Conservation (phyloP, 1,140 invertebrate species). For the Meteorus sp. region DNA sequence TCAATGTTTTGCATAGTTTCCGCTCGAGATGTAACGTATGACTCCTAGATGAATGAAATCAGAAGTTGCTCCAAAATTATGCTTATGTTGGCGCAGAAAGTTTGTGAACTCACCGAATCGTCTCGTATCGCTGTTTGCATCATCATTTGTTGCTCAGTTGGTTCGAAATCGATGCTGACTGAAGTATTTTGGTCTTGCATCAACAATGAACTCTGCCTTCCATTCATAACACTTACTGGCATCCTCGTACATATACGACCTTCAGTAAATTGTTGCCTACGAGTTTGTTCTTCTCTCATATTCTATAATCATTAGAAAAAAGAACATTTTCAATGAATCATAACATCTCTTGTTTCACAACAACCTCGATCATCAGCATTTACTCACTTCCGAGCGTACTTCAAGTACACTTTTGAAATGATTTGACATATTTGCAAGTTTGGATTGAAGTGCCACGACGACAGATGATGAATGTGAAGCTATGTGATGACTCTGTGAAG, state of each 20-base stretch:
- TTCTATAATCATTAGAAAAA: conserved; percentile 67
- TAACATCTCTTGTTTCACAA: too few species aligned
- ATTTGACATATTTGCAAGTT: conserved; percentile 94
- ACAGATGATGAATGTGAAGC: conserved; percentile 96
- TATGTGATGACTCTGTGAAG: conserved; percentile 74
- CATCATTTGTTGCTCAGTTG: conserved; percentile 54
- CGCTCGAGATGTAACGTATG: conserved; percentile 88
- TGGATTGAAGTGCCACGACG: conserved; percentile 91
- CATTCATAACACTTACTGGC: conserved; percentile 71
- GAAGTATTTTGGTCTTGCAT: conserved; percentile 65
- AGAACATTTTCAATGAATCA: conserved; percentile 8
- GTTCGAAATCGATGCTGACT: conserved; percentile 76
- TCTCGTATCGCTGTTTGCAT: conserved; percentile 76
- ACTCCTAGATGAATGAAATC: conserved; percentile 62
- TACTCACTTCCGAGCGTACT: conserved; percentile 75
- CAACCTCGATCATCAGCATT: not conserved
- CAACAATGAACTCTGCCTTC: conserved; percentile 68
- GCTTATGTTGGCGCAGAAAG: not conserved
- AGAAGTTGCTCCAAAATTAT: not conserved
- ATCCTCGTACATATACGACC: conserved; percentile 69
- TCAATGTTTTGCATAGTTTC: conserved; percentile 99
- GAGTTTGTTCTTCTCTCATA: conserved; percentile 90
- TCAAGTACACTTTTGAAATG: conserved; percentile 91
- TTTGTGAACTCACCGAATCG: conserved; percentile 63
- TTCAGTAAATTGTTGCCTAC: conserved; percentile 93